Percentiles rank a stretch among this genome's conserved stretches.
phyloP scores from a whole-genome alignment of 2,888 invertebrate species.

The Thymelicus sylvestris region DNA sequence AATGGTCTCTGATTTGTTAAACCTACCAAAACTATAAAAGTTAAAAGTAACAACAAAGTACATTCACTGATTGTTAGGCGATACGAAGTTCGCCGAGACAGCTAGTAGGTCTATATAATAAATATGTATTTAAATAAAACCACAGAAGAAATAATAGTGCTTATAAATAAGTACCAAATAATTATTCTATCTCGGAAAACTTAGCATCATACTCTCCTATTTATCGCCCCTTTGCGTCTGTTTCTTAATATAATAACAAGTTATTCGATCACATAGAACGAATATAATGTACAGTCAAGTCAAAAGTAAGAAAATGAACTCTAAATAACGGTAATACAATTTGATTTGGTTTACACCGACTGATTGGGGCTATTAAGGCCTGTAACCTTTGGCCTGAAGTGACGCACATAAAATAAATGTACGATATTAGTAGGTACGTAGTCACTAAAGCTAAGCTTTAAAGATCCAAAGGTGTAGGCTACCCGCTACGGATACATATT shows the following conservation, averaged over 20 bases:
- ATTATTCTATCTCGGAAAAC: too few relatives aligned
- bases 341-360: constrained; percentile 10
- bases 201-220: not conserved
- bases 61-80: too few relatives aligned
- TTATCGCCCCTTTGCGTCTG: not conserved
- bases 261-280: constrained; percentile 8
- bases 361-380: constrained; percentile 19
- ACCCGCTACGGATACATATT: not conserved
- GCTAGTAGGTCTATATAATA: too few relatives aligned
- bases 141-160: too few relatives aligned
- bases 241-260: constrained; percentile 4
- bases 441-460: not conserved
- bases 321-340: constrained; percentile 15
- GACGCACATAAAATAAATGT: constrained; percentile 17
- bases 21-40: too few relatives aligned
- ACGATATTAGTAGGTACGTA: constrained; percentile 7
- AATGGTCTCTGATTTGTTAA: too few relatives aligned
- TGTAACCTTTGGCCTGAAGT: constrained; percentile 30
- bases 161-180: too few relatives aligned
- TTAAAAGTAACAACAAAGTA: too few relatives aligned
- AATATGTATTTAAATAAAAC: too few relatives aligned
- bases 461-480: constrained; percentile 10
- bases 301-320: not conserved
- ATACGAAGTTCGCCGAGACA: too few relatives aligned
- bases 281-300: not conserved